These are phyloP conservation scores for Mythimna loreyi DNA, from an alignment of 2,888 invertebrate species.

Conservation along the genomic window DNA sequence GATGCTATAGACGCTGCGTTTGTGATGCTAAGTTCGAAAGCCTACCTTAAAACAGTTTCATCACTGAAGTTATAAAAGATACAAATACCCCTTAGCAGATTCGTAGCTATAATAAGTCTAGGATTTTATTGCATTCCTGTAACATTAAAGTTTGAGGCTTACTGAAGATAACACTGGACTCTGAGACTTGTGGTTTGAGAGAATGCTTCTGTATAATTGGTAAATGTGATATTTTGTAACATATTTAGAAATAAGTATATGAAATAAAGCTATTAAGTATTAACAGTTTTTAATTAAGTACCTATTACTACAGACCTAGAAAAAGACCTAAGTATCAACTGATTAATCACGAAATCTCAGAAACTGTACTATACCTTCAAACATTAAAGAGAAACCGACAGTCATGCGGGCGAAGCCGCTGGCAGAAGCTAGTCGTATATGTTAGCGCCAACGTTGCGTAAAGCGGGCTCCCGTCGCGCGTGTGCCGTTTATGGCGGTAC, in stretches of 20 bases:
- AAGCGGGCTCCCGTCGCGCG: no score
- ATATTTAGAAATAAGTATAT: constrained; percentile 37
- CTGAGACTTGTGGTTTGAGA: neutral
- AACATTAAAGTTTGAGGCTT: neutral
- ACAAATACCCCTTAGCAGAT: neutral
- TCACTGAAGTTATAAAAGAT: constrained; percentile 1
- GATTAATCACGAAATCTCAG: no score
- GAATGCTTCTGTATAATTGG: constrained; percentile 30
- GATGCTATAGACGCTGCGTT: no score
- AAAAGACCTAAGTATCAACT: no score
- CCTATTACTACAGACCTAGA: neutral
- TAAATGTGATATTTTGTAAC: constrained; percentile 57
- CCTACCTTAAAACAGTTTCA: no score
- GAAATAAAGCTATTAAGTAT: constrained; percentile 36
- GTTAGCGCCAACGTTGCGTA: no score
- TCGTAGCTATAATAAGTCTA: neutral
- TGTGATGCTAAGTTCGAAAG: no score
- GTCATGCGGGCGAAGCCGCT: no score
- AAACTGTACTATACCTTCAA: no score
- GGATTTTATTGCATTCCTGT: constrained; percentile 16
- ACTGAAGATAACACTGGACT: neutral
- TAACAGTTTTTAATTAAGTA: constrained; percentile 9
- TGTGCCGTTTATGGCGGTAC: no score
- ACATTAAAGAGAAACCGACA: no score
- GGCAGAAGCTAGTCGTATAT: no score